A percentile compares a stretch with the other conserved stretches of the same genome.
These are phyloP conservation scores for Montipora capricornis DNA, from an alignment of 64 coral and sea anemone species.

Conservation along the genomic window DNA sequence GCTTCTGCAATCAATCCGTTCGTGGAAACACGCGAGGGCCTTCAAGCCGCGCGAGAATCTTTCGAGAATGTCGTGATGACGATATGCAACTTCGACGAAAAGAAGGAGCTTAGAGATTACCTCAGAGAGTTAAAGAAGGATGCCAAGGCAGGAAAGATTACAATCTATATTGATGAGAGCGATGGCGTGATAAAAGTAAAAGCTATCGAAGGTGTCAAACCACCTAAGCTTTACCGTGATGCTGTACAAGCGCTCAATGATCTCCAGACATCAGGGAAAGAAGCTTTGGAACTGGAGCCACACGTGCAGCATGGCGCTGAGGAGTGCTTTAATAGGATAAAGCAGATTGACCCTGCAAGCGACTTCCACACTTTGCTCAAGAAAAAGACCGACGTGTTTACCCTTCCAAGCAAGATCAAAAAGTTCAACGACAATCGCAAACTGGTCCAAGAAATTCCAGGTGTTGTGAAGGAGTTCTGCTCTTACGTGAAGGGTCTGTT, in stretches of 20 bases:
- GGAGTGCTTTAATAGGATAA: slow-evolving; percentile 51
- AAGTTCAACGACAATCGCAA: slow-evolving; percentile 89
- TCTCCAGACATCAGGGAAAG: slow-evolving; percentile 55
- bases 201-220: slow-evolving; percentile 76
- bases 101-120: slow-evolving; percentile 80
- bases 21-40: slow-evolving; percentile 64
- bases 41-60: slow-evolving; percentile 79
- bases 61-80: slow-evolving; percentile 78
- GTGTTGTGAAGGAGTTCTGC: slow-evolving; percentile 75
- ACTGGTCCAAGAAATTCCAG: slow-evolving; percentile 80
- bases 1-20: slow-evolving; percentile 69
- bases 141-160: slow-evolving; percentile 85
- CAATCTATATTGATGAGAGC: slow-evolving; percentile 76
- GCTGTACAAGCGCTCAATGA: slow-evolving; percentile 73
- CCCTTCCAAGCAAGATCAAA: slow-evolving; percentile 82
- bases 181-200: slow-evolving; percentile 78
- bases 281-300: slow-evolving; percentile 67
- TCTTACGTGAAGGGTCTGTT: slow-evolving; percentile 63
- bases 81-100: slow-evolving; percentile 67
- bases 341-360: slow-evolving; percentile 54
- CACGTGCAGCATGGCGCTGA: slow-evolving; percentile 68
- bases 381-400: slow-evolving; percentile 40
- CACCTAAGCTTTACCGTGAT: slow-evolving; percentile 79
- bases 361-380: slow-evolving; percentile 79
- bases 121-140: slow-evolving; percentile 83